phyloP scores from a whole-genome alignment of 2,888 invertebrate genomes.

The Pheosia gnoma region DNA sequence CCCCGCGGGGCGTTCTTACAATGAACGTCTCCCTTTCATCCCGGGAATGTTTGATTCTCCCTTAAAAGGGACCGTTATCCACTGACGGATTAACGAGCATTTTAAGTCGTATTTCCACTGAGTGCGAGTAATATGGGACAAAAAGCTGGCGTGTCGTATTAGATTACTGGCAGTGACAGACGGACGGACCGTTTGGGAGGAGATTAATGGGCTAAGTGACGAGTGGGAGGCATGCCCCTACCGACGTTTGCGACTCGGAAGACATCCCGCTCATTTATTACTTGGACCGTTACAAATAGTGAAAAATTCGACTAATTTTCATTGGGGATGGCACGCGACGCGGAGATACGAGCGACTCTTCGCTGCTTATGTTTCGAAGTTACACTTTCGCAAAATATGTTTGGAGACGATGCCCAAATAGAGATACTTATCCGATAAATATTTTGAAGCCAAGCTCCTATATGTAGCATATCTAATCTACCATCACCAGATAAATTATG shows the following conservation, averaged over 20 bases:
- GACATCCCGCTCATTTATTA: constrained; percentile 70
- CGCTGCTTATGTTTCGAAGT: constrained; percentile 4
- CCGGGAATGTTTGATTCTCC: constrained; percentile 61
- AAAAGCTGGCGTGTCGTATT: constrained; percentile 82
- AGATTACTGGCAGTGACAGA: constrained; percentile 81
- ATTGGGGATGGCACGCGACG: constrained; percentile 28
- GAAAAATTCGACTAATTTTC: constrained; percentile 69
- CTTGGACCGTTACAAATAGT: constrained; percentile 61
- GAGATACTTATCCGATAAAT: neutral
- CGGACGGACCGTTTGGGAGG: constrained; percentile 73
- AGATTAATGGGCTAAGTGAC: constrained; percentile 82
- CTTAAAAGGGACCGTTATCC: constrained; percentile 62
- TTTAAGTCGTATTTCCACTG: constrained; percentile 71
- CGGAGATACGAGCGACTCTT: constrained; percentile 8
- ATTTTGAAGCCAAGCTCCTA: neutral
- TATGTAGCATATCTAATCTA: constrained; percentile 1
- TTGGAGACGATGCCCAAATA: neutral
- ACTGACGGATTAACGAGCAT: constrained; percentile 70
- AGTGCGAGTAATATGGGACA: constrained; percentile 76
- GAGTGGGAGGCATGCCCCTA: constrained; percentile 70
- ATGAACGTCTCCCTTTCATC: constrained; percentile 52
- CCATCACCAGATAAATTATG: neutral
- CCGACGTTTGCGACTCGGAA: constrained; percentile 54
- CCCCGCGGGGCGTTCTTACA: constrained; percentile 31
- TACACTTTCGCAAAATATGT: neutral